Base-by-base conservation (phyloP, 1,140 invertebrate species). In the Diorhabda sublineata region DNA sequence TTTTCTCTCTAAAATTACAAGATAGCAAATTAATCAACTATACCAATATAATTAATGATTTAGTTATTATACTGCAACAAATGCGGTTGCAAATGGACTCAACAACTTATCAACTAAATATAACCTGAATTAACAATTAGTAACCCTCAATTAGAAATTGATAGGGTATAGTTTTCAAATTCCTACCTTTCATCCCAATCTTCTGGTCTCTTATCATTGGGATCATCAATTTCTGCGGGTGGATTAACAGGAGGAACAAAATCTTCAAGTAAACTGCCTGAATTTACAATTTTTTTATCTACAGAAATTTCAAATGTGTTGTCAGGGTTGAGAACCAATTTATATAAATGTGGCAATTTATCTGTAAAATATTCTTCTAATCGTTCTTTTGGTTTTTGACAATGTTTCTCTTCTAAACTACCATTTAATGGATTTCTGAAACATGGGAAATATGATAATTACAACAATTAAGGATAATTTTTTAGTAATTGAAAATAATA, bases 241-340 rank as follows among this genome's bases (percentile, higher is more conserved):
- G 98, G 98, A 84, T 98, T 98, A 0, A 99, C 94, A 5, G 97
- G 84, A 3, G 98, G 98, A 44, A 86, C 88, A 77, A 98, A 94
- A 82, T 98, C 95, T 70, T 94, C 92, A 42, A 98, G 79, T 11
- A 98, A 81, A 42, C 87, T 94, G 8, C 97, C 97, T 61, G 90
- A 87, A 78, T 96, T 95, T 2, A 96, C 86, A 42, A 91, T 84
- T 76, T 91, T 92, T 73, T 89, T 87, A 81, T 94, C 91, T 2
- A 94, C 79, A 26, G 83, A 79, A 63, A 92, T 83, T 73, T 88
- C 83, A 84, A 91, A 92, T 0, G 88, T 89, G 79, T 97, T 98
- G 78, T 99, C 95, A 5, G 96, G 94, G 9, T 88, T 88, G 42
- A 99, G 76, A 57, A 96, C 89, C 44, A 99, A 83, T 4, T 94